Evolutionary conservation across 2,797 vertebrate species (phyloP), one percentile per base, ranked within the genome.

Genomic region (Sebastes minor): DNA sequence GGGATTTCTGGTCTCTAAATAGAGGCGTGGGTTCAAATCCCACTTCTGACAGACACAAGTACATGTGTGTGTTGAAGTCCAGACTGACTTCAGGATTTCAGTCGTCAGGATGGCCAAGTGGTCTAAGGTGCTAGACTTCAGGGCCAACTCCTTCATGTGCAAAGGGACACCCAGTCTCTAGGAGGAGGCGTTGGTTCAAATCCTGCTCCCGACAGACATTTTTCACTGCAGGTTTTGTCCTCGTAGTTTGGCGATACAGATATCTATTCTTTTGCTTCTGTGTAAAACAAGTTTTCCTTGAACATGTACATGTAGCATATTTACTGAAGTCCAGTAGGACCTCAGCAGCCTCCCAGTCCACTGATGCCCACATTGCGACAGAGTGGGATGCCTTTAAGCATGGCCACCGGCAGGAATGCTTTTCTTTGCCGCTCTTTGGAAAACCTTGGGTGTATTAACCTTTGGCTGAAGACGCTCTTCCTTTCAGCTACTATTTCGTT

Each of bases 21-120:
- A 66, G 82, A 69, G 83, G 70, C 9, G 59, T 81, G 74, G 53
- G 82, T 87, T 81, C 74, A 71, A 86, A 84, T 85, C 77, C 76
- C 63, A 74, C 81, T 86, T 10, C 72, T 70, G 81, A 57, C 59
- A 72, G 35, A 13, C 35, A 38, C 35, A 0, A 38, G 35, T 38
- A 38, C 12, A 38, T 38, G 35, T 38, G 0, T 0, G 0, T 12
- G 13, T 5, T 38, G 35, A 1, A 38, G 42, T 14, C 42, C 42
- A 46, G 42, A 46, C 13, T 46, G 42, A 46, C 0, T 46, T 16
- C 13, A 46, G 35, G 35, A 0, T 35, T 13, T 12, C 11, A 35
- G 35, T 13, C 0, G 6, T 46, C 55, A 27, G 55, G 1, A 16
- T 57, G 23, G 55, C 55, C 23, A 13, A 57, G 23, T 8, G 55